Evolutionary conservation across 1,140 invertebrate genomes (phyloP), one percentile per base, ranked within the genome.

Genomic region (Stegodyphus dumicola): DNA sequence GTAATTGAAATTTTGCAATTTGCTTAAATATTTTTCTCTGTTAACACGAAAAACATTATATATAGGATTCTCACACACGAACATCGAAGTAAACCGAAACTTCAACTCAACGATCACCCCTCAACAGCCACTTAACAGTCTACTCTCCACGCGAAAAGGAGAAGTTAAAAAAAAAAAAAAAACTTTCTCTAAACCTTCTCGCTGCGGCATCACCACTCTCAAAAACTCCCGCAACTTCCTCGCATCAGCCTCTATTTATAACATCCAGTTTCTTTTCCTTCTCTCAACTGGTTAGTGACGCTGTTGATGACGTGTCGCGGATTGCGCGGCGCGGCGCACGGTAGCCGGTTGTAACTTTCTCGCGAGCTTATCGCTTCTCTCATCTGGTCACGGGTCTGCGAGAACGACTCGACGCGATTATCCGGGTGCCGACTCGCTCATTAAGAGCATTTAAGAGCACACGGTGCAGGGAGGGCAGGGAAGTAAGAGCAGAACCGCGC

Each of bases 101-200:
- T 51, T 78, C 77, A 79, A 79, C 70, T 79, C 18, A 17, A 52
- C 49, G 17, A 56, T 66, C 77, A 70, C 66, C 77, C 77, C 77
- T 79, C 60, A 79, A 70, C 65, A 79, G 65, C 77, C 77, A 79
- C 77, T 79, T 79, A 79, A 79, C 77, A 79, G 65, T 66, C 77
- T 79, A 15, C 65, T 67, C 65, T 66, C 53, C 66, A 51, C 10
- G 66, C n/a, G 49, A 18, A 69, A 15, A 49, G 65, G 33, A 70
- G 70, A n/a, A 52, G 52, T 10, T 33, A 15, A 75, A 75, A 70
- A 79, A n/a, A 70, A 79, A n/a, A 51, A 65, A 33, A 33, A 33
- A 33, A 1, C 33, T 33, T 33, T 33, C 33, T 33, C 33, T 33
- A 33, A 33, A 33, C 77, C 51, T 15, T 60, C 66, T 51, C 66